Evolutionary conservation across 2,113 vertebrate genomes (phyloP).

Genomic region (Notothenia coriiceps): DNA sequence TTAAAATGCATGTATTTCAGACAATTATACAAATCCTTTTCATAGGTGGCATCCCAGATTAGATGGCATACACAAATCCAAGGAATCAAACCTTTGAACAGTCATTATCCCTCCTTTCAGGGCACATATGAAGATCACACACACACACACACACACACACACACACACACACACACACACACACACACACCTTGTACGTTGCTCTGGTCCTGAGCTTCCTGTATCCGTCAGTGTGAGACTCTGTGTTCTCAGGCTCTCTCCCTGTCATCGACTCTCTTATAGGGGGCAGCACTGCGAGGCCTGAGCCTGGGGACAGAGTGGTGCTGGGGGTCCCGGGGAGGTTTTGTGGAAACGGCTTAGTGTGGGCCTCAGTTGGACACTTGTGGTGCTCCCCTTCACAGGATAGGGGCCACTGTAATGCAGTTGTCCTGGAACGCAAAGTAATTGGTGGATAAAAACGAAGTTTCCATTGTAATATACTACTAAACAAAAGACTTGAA

Average conservation of each 20-base stretch:
- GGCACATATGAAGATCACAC: background rate
- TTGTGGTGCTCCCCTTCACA: slow-evolving; percentile 35
- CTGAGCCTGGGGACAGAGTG: slow-evolving; percentile 27
- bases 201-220: slow-evolving; percentile 71
- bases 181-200: slow-evolving; percentile 83
- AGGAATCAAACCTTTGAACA: background rate
- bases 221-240: slow-evolving; percentile 77
- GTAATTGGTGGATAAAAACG: slow-evolving; percentile 7
- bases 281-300: slow-evolving; percentile 79
- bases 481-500: background rate
- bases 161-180: no score
- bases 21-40: background rate
- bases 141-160: no score
- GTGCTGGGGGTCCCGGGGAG: slow-evolving; percentile 8
- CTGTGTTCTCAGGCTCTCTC: slow-evolving; percentile 44
- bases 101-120: background rate
- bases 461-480: background rate
- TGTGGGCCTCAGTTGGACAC: slow-evolving; percentile 41
- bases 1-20: slow-evolving; percentile 18
- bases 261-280: slow-evolving; percentile 60
- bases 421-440: slow-evolving; percentile 59
- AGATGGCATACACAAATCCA: background rate
- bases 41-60: background rate
- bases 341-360: slow-evolving; percentile 21
- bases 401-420: slow-evolving; percentile 32